Base-by-base conservation (phyloP, 2,888 invertebrate species). In the Andrena minutula region DNA sequence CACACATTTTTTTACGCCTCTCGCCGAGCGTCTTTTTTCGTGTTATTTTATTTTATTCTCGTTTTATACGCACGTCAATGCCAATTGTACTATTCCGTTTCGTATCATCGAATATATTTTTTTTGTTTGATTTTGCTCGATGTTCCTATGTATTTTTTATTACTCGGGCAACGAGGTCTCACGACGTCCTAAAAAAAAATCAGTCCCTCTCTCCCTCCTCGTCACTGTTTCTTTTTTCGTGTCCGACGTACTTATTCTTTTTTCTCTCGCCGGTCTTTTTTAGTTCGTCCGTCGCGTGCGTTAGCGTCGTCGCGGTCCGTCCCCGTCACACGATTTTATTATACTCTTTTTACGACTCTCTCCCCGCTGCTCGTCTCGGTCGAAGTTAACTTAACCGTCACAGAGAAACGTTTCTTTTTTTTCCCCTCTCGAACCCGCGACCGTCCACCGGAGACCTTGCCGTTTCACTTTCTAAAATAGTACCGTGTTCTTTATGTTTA, bases 1-100 rank as follows among this genome's bases (percentile, higher is more conserved):
- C 74, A 53, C 78, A 79, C 66, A 75, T 79, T 82, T 41, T 82
- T 41, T 86, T 82, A 69, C 81, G 73, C 82, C 75, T 75, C 72
- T 84, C 75, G 77, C 74, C 86, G 79, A 70, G 76, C 68, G 32
- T 72, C 56, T 64, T 23, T 64, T 23, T 28, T 41, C 16, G 26
- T 41, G 6, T 23, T 61, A 6, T 63, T 30, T 58, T 32, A 12
- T 35, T 53, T 58, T 12, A 51, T 49, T 28, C 12, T 71, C 51
- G 30, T 69, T 61, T 58, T 12, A 60, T 26, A 64, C 82, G 78
- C 66, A 76, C 79, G 73, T 80, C 74, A 41, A 79, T 56, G 56
- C 64, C 65, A 66, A 76, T 82, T 70, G 72, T 75, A 56, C 26
- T 23, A 63, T 58, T 65, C 73, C 75, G 51, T 69, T 74, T 79